These are phyloP conservation scores for Lathamus discolor DNA, from an alignment of 2,113 vertebrate genomes.

Conservation along the genomic window DNA sequence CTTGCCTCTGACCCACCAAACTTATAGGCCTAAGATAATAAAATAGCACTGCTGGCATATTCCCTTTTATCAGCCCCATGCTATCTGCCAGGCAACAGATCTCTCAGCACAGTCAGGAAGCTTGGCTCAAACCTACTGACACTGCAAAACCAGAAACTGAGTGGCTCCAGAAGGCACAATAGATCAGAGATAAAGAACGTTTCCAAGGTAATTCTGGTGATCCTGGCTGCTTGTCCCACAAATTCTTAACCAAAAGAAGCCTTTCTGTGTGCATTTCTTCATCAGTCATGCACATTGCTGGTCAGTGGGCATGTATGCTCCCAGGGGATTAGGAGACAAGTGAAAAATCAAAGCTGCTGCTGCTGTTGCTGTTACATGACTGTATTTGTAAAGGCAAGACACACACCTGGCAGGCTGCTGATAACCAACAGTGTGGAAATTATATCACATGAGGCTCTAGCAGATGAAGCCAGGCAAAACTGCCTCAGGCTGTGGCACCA, in stretches of 20 bases:
- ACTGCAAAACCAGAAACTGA: not conserved
- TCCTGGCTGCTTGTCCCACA: not conserved
- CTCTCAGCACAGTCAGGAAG: not conserved
- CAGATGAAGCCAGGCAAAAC: constrained; percentile 4
- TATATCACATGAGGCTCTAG: constrained; percentile 31
- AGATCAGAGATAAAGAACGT: not conserved
- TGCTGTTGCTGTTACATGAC: constrained; percentile 27
- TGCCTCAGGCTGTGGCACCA: not conserved
- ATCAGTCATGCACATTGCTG: not conserved
- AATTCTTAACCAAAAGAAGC: not conserved
- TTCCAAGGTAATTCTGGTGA: not conserved
- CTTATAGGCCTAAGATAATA: not conserved
- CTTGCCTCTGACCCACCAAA: not conserved
- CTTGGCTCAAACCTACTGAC: not conserved
- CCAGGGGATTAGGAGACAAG: not conserved
- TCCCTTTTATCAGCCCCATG: not conserved
- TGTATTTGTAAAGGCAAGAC: constrained; percentile 52
- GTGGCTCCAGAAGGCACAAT: not conserved
- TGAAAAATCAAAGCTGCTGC: not conserved
- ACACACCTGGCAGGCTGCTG: constrained; percentile 60
- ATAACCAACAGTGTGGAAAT: constrained; percentile 43
- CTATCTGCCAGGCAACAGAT: not conserved
- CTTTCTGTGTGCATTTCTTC: not conserved
- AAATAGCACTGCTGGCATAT: not conserved
- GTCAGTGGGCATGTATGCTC: not conserved